Evolutionary conservation across 2,797 vertebrate species (phyloP).

Genomic region (Craterocephalus amniculus): DNA sequence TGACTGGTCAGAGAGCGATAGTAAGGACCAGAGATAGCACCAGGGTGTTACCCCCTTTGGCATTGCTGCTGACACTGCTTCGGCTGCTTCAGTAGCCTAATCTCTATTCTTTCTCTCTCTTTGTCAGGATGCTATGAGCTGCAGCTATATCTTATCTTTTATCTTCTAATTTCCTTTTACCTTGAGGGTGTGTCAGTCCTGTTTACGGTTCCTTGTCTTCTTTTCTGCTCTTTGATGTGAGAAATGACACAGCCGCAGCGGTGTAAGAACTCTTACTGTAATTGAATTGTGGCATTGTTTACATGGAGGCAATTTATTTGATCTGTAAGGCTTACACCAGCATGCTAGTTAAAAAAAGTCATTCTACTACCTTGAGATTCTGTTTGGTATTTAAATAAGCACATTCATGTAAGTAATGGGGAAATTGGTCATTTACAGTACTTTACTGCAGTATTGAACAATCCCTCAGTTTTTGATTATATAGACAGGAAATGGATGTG

Average conservation of each 20-base stretch:
- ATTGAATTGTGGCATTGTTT: conserved; percentile 62
- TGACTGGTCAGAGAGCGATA: conserved; percentile 73
- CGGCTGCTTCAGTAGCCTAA: conserved; percentile 22
- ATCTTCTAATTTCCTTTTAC: conserved; percentile 65
- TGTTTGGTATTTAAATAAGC: background rate
- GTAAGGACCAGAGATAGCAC: conserved; percentile 73
- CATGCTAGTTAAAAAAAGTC: background rate
- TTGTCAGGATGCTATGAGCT: conserved; percentile 18
- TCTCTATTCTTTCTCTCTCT: conserved; percentile 28
- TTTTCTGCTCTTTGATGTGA: conserved; percentile 62
- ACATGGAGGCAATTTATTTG: conserved; percentile 45
- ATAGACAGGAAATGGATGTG: background rate
- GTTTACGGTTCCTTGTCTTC: conserved; percentile 36
- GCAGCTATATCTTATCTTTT: conserved; percentile 54
- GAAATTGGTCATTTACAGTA: background rate
- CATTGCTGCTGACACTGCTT: conserved; percentile 48
- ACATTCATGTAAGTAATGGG: background rate
- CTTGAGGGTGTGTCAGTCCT: conserved; percentile 43
- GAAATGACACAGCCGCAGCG: conserved; percentile 51
- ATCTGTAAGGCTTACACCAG: conserved; percentile 19
- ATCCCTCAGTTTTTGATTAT: background rate
- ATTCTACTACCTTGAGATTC: background rate
- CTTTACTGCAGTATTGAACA: background rate
- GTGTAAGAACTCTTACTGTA: conserved; percentile 49
- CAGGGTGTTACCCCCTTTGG: conserved; percentile 56